Evolutionary conservation across 2,113 vertebrate genomes (phyloP), one percentile per base, ranked within the genome.

Genomic region (Donacobius atricapilla): DNA sequence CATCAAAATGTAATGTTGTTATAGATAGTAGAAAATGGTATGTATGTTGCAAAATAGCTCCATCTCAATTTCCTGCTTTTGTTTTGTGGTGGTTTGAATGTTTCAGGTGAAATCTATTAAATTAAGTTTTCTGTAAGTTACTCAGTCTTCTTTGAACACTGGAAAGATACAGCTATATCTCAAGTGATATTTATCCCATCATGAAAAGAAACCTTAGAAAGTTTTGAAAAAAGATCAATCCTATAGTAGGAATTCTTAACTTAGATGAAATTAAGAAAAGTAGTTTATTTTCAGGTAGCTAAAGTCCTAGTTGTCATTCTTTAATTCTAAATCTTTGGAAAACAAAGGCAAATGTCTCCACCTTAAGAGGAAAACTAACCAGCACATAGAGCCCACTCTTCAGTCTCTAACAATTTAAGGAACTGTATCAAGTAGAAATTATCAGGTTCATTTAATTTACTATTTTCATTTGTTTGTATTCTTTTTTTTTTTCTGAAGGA

Each of bases 61-160:
- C 10, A 37, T 51, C 10, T 53, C 11, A 27, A 6, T 71, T 87
- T 68, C 56, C 24, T 60, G 6, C 1, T n/a, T 87, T 82, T 50
- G 0, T 48, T 63, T 19, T 0, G 0, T 30, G 4, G 28, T 61
- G 81, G 3, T 33, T 81, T 27, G 13, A 56, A 5, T 35, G 27
- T 8, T 70, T 84, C 31, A 37, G 4, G 3, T 56, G 5, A 2
- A 10, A 56, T 30, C 9, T 81, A 31, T 57, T 75, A 69, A 48
- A 58, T 48, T 40, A 61, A 48, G 12, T 70, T 73, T 84, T 82
- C 13, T 58, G 13, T 39, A 87, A 48, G 11, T 42, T 70, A 37
- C 8, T 48, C 10, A 31, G 18, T 70, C 15, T 35, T 84, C 45
- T 66, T 54, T 75, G 25, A 92, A 71, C 10, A 22, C 3, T 39